Evolutionary conservation across 2,888 invertebrate species (phyloP), one percentile per base, ranked within the genome.

Genomic region (Hemistola chrysoprasaria): DNA sequence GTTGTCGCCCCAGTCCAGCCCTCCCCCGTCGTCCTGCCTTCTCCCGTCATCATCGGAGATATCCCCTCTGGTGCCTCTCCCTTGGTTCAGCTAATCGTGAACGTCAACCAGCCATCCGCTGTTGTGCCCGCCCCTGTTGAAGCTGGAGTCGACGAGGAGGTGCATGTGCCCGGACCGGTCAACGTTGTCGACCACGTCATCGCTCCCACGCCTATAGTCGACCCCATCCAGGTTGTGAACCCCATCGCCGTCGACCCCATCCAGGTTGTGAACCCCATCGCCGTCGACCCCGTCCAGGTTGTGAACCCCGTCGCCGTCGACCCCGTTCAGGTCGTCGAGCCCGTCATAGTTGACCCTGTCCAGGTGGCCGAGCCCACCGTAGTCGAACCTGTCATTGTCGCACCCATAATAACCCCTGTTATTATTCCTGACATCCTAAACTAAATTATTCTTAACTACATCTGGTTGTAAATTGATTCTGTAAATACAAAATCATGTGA

Each of bases 31-130:
- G 31, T 27, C n/a, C 25, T 16, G 33, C 36, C 46, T 28, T 22
- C 53, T 8, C 59, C 58, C 28, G 49, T 50, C 36, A 33, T 49
- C 26, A 10, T 47, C 29, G 31, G 46, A 20, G 40, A 44, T 11
- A 50, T 47, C 38, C 43, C 44, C 24, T 26, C 58, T 30, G 31
- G 38, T 35, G 38, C 33, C 24, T 36, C 59, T 45, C 63, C 65
- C 16, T 55, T 68, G 22, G 65, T 71, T 23, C 68, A 71, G 56
- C 65, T 73, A 54, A 60, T 71, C 59, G 33, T 71, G 50, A 72
- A 71, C 56, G 60, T 69, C 33, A 59, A 62, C 41, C 40, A 53
- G 9, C 50, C 51, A 9, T 46, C 47, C 22, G 48, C 32, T 11
- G 53, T 47, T 31, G 48, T 44, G 36, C 47, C 47, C 22, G 32